Evolutionary conservation across 1,140 invertebrate species (phyloP).

Genomic region (Cydia splendana): DNA sequence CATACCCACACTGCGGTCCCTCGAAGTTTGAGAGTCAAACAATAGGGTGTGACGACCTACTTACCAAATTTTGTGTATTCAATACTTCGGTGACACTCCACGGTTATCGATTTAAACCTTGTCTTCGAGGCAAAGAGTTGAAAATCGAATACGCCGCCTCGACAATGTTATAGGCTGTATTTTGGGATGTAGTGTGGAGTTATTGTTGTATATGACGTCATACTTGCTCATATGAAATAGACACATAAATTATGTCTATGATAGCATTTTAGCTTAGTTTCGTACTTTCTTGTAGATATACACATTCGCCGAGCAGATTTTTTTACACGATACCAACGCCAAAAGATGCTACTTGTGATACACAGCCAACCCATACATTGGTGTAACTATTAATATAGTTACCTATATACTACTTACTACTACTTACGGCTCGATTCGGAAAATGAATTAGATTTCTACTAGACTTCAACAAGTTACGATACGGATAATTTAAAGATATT

Average conservation of each 20-base stretch:
- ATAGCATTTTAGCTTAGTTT: neutral
- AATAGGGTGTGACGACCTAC: conserved; percentile 24
- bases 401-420: too few species aligned
- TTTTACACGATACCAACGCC: too few species aligned
- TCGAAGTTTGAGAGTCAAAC: conserved; percentile 10
- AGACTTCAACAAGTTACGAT: too few species aligned
- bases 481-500: too few species aligned
- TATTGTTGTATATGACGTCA: conserved; percentile 11
- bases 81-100: neutral
- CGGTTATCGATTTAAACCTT: neutral
- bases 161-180: neutral
- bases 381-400: too few species aligned
- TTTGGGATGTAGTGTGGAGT: conserved; percentile 4
- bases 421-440: too few species aligned
- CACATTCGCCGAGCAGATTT: too few species aligned
- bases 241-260: neutral
- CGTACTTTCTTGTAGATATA: too few species aligned
- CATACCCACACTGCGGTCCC: conserved; percentile 6
- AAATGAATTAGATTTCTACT: too few species aligned
- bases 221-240: neutral
- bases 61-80: conserved; percentile 30
- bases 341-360: too few species aligned
- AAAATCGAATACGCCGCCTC: neutral
- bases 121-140: neutral
- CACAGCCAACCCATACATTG: too few species aligned